Base-by-base conservation (phyloP, 2,113 vertebrate genomes). In the Thunnus maccoyii region DNA sequence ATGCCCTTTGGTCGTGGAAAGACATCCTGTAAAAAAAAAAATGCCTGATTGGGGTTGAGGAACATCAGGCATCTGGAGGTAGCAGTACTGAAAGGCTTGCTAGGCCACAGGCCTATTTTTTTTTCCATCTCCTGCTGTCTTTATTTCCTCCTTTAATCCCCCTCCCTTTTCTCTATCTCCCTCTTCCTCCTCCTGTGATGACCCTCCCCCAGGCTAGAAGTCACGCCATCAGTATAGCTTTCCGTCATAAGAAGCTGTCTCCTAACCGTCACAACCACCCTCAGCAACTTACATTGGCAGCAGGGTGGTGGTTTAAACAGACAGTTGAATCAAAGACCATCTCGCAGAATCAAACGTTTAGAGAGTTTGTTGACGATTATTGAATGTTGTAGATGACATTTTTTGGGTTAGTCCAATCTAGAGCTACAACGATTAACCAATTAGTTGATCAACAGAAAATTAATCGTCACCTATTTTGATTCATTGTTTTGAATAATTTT, bases 211-310 rank as follows among this genome's bases (percentile, higher is more conserved):
- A 87, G 93, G 92, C 88, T 89, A 82, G 51, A 89, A 92, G 85
- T 90, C 89, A 94, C 85, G 68, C 88, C 89, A 95, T 93, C 95
- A 95, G 91, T 93, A 84, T 77, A 87, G 88, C 86, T 93, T 95
- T 95, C 88, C 83, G 81, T 95, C 88, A 90, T 85, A 90, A 89
- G 80, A 91, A 86, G 85, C 88, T 85, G 76, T 91, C 88, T 92
- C 76, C 82, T 74, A 82, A 74, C 90, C 80, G 70, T 89, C 88
- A 90, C 80, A 90, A 87, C 81, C 56, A 48, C 91, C 86, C 85
- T 69, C 46, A 84, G 91, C 83, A 76, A 78, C 83, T 80, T 85
- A 55, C 56, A 69, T 15, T 76, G 85, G 84, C 82, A 83, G 67
- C 72, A 52, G 64, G 16, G 56, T 30, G 69, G 66, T 65, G 72